Evolutionary conservation across 2,888 invertebrate species (phyloP), one percentile per base, ranked within the genome.

Genomic region (Anorthoa munda): DNA sequence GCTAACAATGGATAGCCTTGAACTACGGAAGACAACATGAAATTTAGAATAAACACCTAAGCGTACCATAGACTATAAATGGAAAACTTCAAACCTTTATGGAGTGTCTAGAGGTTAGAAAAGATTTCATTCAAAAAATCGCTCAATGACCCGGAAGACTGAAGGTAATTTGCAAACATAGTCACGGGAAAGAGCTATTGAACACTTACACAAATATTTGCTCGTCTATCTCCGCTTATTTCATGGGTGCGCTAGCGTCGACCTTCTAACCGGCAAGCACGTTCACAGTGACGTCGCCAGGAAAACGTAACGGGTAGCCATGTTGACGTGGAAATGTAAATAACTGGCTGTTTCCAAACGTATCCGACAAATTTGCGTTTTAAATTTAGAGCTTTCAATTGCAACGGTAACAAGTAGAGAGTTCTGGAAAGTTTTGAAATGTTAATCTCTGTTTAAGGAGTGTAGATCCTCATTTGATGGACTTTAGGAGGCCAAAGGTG

Each of bases 261-360:
- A 61, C 73, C 77, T 75, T 76, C 69, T 78, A 72, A 77, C 15
- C 45, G 45, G 9, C 21, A 21, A 59, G 77, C 82, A 77, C 76
- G 70, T 75, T 61, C 50, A 23, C 15, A 56, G 71, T 79, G 82
- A 80, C 82, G 82, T 77, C 70, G 75, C 64, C 45, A 68, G 58
- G 77, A 73, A 82, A 84, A 84, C 66, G 73, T 75, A 75, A 77
- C 75, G 58, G 77, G 59, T 68, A 73, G 72, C 74, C 74, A 73
- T 86, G 71, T 83, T 85, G 73, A 75, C 77, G 76, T 67, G 66
- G 51, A 78, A 70, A 78, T 84, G 76, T 82, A 86, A 86, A 86
- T 80, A 84, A 51, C 64, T 72, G 66, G 72, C 72, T 75, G 31
- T 65, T 75, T 71, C 74, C 51, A 64, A 67, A 63, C 61, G 61